These are phyloP conservation scores for Nyctibius grandis DNA, from an alignment of 2,797 vertebrate genomes.

Conservation along the genomic window DNA sequence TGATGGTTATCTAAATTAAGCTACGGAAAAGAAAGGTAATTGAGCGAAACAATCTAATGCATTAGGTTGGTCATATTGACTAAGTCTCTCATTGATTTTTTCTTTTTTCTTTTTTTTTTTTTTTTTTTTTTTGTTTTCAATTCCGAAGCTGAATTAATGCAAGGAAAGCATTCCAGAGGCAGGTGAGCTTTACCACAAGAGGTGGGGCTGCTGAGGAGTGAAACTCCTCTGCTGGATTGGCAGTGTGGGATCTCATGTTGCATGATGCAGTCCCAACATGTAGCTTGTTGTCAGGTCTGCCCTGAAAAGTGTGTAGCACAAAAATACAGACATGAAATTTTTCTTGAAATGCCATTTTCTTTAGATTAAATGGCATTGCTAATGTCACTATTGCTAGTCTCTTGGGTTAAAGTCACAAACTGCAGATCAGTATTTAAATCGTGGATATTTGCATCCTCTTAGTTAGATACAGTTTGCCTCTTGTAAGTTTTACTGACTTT, in stretches of 20 bases:
- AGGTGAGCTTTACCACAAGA: background rate
- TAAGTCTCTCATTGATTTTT: conserved; percentile 73
- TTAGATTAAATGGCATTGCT: background rate
- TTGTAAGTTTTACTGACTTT: background rate
- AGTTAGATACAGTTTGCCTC: conserved; percentile 14
- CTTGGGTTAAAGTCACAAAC: background rate
- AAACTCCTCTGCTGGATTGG: background rate
- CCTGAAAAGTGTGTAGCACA: background rate
- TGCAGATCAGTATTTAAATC: background rate
- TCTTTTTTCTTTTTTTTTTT: background rate
- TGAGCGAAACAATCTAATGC: conserved; percentile 77
- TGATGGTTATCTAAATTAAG: conserved; percentile 74
- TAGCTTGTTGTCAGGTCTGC: background rate
- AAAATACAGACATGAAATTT: background rate
- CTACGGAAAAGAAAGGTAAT: conserved; percentile 78
- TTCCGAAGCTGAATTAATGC: conserved; percentile 40
- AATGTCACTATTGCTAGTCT: background rate
- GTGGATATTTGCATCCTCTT: background rate
- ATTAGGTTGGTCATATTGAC: conserved; percentile 78
- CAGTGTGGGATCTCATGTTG: background rate
- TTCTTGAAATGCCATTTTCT: background rate
- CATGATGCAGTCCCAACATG: background rate
- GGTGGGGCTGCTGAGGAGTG: background rate
- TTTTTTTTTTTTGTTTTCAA: conserved; percentile 19
- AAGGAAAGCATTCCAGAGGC: conserved; percentile 7